Evolutionary conservation across 2,888 invertebrate species (phyloP).

Genomic region (Dendrolimus houi): DNA sequence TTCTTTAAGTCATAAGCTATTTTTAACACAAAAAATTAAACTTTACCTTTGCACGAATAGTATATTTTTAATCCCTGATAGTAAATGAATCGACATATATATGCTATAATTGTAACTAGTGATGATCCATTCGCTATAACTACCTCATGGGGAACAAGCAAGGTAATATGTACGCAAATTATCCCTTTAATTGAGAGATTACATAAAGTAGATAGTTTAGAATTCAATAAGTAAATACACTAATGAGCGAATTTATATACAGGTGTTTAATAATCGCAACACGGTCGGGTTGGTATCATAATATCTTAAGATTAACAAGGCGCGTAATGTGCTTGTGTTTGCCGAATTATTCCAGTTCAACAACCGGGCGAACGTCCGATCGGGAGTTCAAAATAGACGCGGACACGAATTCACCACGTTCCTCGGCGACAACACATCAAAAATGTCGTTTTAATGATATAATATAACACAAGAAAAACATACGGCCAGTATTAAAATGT

Average conservation of each 20-base stretch:
- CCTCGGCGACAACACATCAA: conserved; percentile 37
- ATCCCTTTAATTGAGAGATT: too few species aligned
- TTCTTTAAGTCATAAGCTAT: too few species aligned
- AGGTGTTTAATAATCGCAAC: conserved; percentile 38
- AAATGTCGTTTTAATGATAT: conserved; percentile 22
- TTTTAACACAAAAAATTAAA: too few species aligned
- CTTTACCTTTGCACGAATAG: too few species aligned
- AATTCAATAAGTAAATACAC: conserved; percentile 1
- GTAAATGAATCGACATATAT: too few species aligned
- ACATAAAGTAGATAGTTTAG: not conserved
- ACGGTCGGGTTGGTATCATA: conserved; percentile 36
- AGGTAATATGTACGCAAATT: too few species aligned
- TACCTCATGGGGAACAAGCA: too few species aligned
- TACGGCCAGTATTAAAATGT: not conserved
- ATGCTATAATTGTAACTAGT: too few species aligned
- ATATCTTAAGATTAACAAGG: conserved; percentile 55
- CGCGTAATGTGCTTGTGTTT: conserved; percentile 67
- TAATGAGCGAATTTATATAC: conserved; percentile 15
- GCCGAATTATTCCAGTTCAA: conserved; percentile 75
- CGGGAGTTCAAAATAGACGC: conserved; percentile 71
- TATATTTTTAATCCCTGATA: too few species aligned
- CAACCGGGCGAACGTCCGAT: conserved; percentile 68
- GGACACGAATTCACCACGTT: conserved; percentile 42
- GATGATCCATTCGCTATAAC: too few species aligned
- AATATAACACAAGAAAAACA: not conserved